Evolutionary conservation across 2,888 invertebrate species (phyloP), one percentile per base, ranked within the genome.

Genomic region (Apodemia mormo): DNA sequence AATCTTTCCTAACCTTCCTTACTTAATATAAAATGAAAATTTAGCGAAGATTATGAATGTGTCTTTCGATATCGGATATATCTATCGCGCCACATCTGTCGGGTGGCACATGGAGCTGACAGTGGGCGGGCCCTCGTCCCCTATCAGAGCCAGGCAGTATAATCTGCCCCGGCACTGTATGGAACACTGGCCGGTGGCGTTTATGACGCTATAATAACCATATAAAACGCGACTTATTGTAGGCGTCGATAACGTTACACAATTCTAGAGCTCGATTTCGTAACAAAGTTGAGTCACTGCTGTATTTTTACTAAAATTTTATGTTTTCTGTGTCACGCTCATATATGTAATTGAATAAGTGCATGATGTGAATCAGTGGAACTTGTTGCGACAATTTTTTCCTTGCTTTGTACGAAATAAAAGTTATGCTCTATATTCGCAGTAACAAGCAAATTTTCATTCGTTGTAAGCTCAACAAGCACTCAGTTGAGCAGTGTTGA

Each of bases 221-320:
- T 92, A 93, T 93, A 93, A 93, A 94, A 93, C 86, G 88, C 90
- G 90, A 92, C 92, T 92, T 92, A 92, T 93, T 93, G 92, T 91
- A 89, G 88, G 86, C 89, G 87, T 88, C 92, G 90, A 93, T 93
- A 91, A 87, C 89, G 85, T 86, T 90, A 87, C 85, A 92, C 87
- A 87, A 84, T 87, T 82, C 83, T 83, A 88, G 86, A 82, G 86
- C 84, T 83, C 33, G 61, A 37, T 65, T 65, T 30, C 61, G 33
- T 30, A 30, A 43, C 54, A 70, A 68, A 56, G 68, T 68, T 58
- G 65, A 61, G 7, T 61, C 58, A 58, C 6, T 61, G 58, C 30
- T 58, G 61, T 61, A 61, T 61, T 61, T 61, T 30, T 5, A 33
- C 33, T 61, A 22, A 29, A 22, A 56, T 56, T 33, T 61, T 12